A percentile compares a stretch with the other conserved stretches of the same genome.
Evolutionary conservation across 2,113 vertebrate species (phyloP).

Genomic region (Leucopternis melanops): DNA sequence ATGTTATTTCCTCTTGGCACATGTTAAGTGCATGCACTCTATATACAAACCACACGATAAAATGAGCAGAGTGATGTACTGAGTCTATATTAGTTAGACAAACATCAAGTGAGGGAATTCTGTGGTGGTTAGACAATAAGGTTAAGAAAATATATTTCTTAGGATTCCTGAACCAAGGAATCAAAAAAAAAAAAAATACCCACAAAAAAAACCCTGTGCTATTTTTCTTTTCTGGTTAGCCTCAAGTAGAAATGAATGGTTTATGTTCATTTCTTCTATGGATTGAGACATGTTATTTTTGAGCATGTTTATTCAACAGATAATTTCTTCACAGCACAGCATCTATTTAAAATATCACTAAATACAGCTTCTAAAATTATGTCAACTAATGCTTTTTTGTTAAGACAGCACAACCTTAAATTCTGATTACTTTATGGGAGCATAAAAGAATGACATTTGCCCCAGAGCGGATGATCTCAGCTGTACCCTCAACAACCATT

Average conservation of each 20-base stretch:
- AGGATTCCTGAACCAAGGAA: neutral
- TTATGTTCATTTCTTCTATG: neutral
- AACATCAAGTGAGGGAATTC: conserved; percentile 18
- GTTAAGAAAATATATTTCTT: conserved; percentile 24
- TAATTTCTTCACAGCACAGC: neutral
- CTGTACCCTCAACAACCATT: neutral
- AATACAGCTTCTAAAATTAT: neutral
- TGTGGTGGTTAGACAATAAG: neutral
- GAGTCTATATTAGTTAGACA: neutral
- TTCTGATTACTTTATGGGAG: neutral
- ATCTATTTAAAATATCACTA: conserved; percentile 6
- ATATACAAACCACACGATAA: conserved; percentile 19
- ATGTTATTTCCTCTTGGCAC: neutral
- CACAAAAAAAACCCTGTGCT: neutral
- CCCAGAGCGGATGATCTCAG: neutral
- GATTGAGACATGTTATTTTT: conserved; percentile 26
- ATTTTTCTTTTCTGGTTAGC: conserved; percentile 43
- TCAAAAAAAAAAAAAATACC: neutral
- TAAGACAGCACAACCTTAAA: neutral
- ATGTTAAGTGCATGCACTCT: neutral
- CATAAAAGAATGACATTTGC: neutral
- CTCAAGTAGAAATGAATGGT: conserved; percentile 37
- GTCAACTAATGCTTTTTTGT: neutral
- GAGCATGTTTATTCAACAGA: conserved; percentile 35
- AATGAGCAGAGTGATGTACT: neutral